phyloP scores from a whole-genome alignment of 2,113 vertebrate genomes.

The Microcebus griseorufus region DNA sequence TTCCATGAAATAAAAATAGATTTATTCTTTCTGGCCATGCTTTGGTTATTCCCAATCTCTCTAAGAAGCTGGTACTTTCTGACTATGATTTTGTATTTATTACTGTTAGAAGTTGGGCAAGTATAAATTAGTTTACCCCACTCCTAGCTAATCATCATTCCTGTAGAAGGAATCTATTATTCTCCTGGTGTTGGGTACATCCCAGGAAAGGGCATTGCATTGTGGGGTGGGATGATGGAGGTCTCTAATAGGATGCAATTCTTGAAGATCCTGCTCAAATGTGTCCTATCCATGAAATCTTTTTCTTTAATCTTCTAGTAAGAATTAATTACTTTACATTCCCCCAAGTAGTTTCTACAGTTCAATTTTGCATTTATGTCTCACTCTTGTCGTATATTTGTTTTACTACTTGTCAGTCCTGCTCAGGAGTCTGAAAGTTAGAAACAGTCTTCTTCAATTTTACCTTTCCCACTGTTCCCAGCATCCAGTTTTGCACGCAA shows the following conservation, averaged over 20 bases:
- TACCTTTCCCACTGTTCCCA: not conserved
- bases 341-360: not conserved
- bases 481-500: not conserved
- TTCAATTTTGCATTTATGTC: not conserved
- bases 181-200: not conserved
- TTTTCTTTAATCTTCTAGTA: not conserved
- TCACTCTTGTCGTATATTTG: not conserved
- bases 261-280: not conserved
- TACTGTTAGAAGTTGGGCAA: not conserved
- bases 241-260: not conserved
- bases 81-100: slow-evolving; percentile 19
- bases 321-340: not conserved
- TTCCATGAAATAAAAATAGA: slow-evolving; percentile 8
- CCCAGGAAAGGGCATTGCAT: not conserved
- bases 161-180: not conserved
- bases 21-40: not conserved
- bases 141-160: not conserved
- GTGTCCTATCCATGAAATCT: not conserved
- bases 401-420: not conserved
- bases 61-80: not conserved
- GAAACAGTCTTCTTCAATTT: not conserved
- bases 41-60: not conserved
- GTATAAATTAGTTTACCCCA: not conserved
- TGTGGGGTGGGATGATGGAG: no score
- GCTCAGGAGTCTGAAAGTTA: not conserved